Evolutionary conservation across 2,888 invertebrate species (phyloP).

Genomic region (Amaurobius ferox): DNA sequence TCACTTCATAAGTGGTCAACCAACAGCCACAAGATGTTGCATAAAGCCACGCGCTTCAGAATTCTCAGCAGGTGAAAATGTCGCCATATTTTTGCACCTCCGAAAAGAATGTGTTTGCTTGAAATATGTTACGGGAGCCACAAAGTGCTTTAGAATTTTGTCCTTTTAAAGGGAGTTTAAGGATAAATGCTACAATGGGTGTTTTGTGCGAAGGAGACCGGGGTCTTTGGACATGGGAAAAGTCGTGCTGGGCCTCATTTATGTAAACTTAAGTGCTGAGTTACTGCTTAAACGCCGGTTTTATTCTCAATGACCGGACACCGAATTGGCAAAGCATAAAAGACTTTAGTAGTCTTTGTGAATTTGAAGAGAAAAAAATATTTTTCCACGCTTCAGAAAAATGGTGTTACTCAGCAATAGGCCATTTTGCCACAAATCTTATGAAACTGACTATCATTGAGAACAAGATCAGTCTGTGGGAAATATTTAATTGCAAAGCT

Average conservation of each 20-base stretch:
- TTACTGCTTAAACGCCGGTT: conserved; percentile 65
- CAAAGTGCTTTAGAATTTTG: conserved; percentile 68
- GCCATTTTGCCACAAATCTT: background rate
- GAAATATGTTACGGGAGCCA: conserved; percentile 62
- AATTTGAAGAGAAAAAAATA: background rate
- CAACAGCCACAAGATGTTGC: background rate
- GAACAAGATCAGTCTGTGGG: background rate
- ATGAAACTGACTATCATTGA: background rate
- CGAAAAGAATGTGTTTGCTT: conserved; percentile 18
- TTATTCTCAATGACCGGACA: conserved; percentile 54
- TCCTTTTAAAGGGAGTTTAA: conserved; percentile 49
- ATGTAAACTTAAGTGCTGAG: conserved; percentile 53
- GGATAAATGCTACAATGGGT: conserved; percentile 52
- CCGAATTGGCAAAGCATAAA: background rate
- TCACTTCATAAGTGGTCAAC: background rate
- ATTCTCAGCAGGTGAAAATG: conserved; percentile 46
- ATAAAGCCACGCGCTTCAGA: background rate
- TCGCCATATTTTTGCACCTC: conserved; percentile 39
- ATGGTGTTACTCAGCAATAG: background rate
- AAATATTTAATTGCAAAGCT: no score
- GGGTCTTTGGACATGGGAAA: conserved; percentile 44
- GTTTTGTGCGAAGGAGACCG: conserved; percentile 28
- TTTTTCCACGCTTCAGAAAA: conserved; percentile 8
- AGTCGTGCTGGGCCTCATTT: conserved; percentile 48
- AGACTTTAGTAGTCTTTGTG: background rate